These are phyloP conservation scores for Drosophila pseudoobscura DNA, from an alignment of 1,140 invertebrate genomes.

Conservation along the genomic window DNA sequence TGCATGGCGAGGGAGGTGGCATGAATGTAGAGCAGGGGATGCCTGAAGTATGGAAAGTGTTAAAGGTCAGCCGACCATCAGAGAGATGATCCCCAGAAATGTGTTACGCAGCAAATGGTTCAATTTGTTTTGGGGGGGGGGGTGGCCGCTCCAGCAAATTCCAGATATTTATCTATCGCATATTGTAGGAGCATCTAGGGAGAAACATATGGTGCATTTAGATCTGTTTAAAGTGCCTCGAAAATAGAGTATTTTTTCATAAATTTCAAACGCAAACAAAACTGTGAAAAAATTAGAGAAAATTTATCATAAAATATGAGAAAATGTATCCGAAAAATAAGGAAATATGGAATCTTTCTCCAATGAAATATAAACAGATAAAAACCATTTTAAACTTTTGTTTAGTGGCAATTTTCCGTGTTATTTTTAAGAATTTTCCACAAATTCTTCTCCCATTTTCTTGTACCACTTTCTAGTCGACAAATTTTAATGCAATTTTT, in stretches of 20 bases:
- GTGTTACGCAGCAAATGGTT: constrained; percentile 27
- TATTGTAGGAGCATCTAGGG: constrained; percentile 1
- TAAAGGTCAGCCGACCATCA: constrained; percentile 38
- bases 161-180: constrained; percentile 5
- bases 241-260: constrained; percentile 4
- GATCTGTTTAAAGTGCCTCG: constrained; percentile 1
- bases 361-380: too few relatives aligned
- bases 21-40: constrained; percentile 47
- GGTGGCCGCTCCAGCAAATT: not conserved
- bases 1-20: too few relatives aligned
- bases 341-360: too few relatives aligned
- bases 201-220: constrained; percentile 28
- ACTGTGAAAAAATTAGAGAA: too few relatives aligned
- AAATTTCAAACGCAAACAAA: not conserved
- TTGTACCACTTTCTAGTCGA: too few relatives aligned
- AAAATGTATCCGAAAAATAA: too few relatives aligned
- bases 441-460: constrained; percentile 5
- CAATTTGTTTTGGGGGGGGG: constrained; percentile 16
- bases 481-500: constrained; percentile 16
- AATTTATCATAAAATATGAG: too few relatives aligned
- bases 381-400: too few relatives aligned
- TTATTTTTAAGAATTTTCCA: not conserved
- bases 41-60: constrained; percentile 37
- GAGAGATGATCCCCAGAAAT: not conserved
- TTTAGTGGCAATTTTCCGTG: too few relatives aligned